These are phyloP conservation scores for Sinonovacula constricta DNA, from an alignment of 1,140 invertebrate species.

Conservation along the genomic window DNA sequence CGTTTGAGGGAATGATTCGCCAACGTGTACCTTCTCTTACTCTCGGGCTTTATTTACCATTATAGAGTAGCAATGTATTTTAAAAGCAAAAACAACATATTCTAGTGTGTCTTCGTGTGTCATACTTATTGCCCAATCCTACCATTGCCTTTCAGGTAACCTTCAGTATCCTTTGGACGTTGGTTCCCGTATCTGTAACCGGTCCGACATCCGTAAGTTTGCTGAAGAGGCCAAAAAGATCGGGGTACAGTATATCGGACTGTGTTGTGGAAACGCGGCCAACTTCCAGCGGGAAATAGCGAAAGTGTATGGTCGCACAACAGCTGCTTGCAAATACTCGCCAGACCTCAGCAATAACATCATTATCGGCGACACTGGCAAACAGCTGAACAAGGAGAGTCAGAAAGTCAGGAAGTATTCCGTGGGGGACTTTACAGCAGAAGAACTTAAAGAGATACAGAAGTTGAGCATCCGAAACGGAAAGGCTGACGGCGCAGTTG, in stretches of 20 bases:
- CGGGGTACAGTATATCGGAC: slow-evolving; percentile 73
- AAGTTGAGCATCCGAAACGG: too few species aligned
- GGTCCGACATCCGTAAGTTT: slow-evolving; percentile 63
- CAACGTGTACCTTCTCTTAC: too few species aligned
- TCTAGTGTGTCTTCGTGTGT: too few species aligned
- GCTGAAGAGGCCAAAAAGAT: slow-evolving; percentile 66
- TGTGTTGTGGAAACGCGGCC: slow-evolving; percentile 73
- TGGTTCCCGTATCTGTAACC: slow-evolving; percentile 49
- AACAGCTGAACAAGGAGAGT: slow-evolving; percentile 32
- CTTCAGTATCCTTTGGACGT: slow-evolving; percentile 26
- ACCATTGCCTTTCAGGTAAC: slow-evolving; percentile 55
- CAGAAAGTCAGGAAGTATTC: slow-evolving; percentile 24
- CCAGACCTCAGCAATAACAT: slow-evolving; percentile 59
- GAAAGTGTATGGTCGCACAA: slow-evolving; percentile 62
- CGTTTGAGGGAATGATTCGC: too few species aligned
- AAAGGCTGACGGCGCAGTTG: too few species aligned
- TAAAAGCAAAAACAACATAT: too few species aligned
- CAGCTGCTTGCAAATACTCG: slow-evolving; percentile 59
- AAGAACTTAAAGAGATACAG: slow-evolving; percentile 14
- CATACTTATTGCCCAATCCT: too few species aligned
- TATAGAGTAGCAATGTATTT: too few species aligned
- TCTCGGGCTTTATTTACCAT: too few species aligned
- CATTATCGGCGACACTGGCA: slow-evolving; percentile 42
- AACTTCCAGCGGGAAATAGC: slow-evolving; percentile 67
- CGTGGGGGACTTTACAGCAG: slow-evolving; percentile 10